phyloP scores from a whole-genome alignment of 2,113 vertebrate genomes.

The Panurus biarmicus region DNA sequence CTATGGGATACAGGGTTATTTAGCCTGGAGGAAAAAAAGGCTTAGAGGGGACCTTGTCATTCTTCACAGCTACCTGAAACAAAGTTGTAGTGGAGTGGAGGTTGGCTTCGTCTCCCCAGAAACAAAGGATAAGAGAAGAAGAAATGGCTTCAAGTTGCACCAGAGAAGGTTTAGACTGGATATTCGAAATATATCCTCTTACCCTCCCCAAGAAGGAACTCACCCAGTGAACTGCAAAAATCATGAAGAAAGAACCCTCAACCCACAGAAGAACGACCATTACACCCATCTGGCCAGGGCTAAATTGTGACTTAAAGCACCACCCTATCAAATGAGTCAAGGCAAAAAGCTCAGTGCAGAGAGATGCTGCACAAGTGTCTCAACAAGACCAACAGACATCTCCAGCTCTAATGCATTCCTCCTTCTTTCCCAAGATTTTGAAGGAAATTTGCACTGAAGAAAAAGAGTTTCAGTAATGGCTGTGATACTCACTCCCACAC shows the following conservation, averaged over 20 bases:
- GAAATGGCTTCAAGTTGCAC: not conserved
- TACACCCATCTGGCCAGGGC: not conserved
- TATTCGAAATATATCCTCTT: not conserved
- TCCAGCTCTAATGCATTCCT: not conserved
- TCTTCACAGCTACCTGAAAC: not conserved
- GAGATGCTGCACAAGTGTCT: not conserved
- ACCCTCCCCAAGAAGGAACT: not conserved
- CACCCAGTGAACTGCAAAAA: not conserved
- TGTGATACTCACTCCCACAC: not conserved
- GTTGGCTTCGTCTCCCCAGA: not conserved
- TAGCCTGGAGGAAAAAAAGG: not conserved
- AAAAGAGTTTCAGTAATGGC: not conserved
- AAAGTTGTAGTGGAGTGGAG: not conserved
- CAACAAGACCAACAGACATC: not conserved
- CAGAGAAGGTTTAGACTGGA: not conserved
- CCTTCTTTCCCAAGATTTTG: not conserved
- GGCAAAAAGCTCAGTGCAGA: not conserved
- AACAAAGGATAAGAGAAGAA: not conserved
- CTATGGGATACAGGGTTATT: not conserved
- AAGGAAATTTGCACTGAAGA: not conserved
- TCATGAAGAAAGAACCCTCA: not conserved
- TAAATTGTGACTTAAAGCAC: not conserved
- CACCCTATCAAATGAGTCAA: not conserved
- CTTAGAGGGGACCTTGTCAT: not conserved
- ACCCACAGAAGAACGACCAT: not conserved